A percentile compares a stretch with the other conserved stretches of the same genome.
phyloP scores from a whole-genome alignment of 2,113 vertebrate genomes.

The Cyprichromis sp. region DNA sequence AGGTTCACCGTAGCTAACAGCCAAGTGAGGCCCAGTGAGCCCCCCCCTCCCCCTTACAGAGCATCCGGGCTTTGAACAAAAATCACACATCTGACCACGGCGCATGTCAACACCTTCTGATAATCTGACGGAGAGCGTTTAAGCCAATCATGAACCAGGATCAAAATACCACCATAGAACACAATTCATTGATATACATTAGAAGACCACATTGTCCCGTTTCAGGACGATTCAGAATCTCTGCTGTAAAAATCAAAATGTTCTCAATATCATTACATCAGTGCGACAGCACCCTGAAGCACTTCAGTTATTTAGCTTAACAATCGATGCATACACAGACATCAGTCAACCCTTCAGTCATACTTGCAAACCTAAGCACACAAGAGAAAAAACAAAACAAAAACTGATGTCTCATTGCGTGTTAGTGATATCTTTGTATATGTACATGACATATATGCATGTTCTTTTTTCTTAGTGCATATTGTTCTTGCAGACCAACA shows the following conservation, averaged over 20 bases:
- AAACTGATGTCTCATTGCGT: conserved; percentile 64
- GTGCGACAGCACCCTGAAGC: conserved; percentile 58
- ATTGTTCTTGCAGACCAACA: conserved; percentile 72
- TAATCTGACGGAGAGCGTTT: conserved; percentile 18
- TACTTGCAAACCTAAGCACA: conserved; percentile 56
- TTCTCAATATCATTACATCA: conserved; percentile 42
- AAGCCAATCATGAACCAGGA: conserved; percentile 47
- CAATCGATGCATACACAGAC: conserved; percentile 64
- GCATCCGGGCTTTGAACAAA: conserved; percentile 29
- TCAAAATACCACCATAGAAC: conserved; percentile 51
- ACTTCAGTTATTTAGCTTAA: conserved; percentile 58
- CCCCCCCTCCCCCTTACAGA: conserved; percentile 16
- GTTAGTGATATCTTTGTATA: conserved; percentile 77
- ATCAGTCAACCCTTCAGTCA: conserved; percentile 62
- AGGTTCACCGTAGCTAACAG: conserved; percentile 22
- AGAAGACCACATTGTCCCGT: conserved; percentile 35
- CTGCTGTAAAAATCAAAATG: conserved; percentile 57
- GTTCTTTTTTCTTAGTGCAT: conserved; percentile 74
- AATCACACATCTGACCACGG: conserved; percentile 32
- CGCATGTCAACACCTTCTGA: conserved; percentile 12
- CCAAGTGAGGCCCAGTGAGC: conserved; percentile 10
- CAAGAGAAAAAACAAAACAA: neutral
- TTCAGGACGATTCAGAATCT: conserved; percentile 43
- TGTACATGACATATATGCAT: conserved; percentile 73
- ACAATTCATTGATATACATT: conserved; percentile 55